Percentiles rank a stretch among this genome's conserved stretches.
Conservation (phyloP, 2,113 vertebrate genomes). For the Ginglymostoma cirratum region DNA sequence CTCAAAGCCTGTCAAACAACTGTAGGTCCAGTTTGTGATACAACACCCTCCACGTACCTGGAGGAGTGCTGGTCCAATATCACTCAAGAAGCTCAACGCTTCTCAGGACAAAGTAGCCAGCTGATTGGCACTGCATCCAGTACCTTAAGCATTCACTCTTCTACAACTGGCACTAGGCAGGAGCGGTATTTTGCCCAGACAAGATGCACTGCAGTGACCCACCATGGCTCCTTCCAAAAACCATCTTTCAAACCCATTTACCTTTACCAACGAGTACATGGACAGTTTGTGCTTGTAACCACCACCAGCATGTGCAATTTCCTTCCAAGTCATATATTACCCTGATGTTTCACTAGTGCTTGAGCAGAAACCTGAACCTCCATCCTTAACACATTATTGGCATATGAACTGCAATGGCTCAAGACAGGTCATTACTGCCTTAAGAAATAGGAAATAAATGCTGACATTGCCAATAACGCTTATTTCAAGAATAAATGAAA, state of each 20-base stretch:
- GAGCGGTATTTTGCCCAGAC: not conserved
- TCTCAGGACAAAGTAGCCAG: not conserved
- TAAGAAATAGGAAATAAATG: not conserved
- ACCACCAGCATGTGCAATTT: not conserved
- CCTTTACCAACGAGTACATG: not conserved
- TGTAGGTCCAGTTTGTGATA: not conserved
- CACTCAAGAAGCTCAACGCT: not conserved
- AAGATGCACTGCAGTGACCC: not conserved
- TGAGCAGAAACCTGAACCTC: not conserved
- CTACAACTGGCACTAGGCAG: not conserved
- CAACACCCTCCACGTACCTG: not conserved
- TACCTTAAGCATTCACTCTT: not conserved
- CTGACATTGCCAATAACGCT: not conserved
- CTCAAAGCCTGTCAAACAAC: no score
- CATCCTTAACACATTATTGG: not conserved
- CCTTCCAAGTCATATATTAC: not conserved
- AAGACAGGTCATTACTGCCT: not conserved
- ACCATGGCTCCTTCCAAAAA: not conserved
- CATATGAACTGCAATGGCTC: not conserved
- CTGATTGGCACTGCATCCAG: not conserved
- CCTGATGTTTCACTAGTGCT: not conserved
- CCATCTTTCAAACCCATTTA: not conserved
- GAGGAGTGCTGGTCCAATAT: not conserved
- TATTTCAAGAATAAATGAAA: not conserved
- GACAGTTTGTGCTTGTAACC: no score